Evolutionary conservation across 1,140 invertebrate genomes (phyloP).

Genomic region (Delia radicum): DNA sequence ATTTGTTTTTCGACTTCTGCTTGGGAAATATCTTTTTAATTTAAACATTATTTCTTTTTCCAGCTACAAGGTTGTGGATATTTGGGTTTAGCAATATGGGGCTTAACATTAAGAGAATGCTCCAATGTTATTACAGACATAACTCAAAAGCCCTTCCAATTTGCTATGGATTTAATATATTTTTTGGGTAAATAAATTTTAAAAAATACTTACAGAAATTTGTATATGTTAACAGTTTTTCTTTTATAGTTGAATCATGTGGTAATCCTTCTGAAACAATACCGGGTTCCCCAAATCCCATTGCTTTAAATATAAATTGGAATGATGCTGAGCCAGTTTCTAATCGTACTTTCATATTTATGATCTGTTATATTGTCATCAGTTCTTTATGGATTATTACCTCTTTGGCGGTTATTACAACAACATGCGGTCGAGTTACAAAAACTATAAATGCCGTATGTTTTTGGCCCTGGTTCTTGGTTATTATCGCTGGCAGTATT

Average conservation of each 20-base stretch:
- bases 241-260: constrained; percentile 32
- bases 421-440: constrained; percentile 45
- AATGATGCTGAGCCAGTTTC: constrained; percentile 34
- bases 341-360: constrained; percentile 42
- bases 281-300: neutral
- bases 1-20: neutral
- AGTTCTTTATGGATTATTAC: constrained; percentile 46
- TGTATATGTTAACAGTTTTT: neutral
- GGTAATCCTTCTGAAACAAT: constrained; percentile 26
- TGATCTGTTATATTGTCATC: constrained; percentile 46
- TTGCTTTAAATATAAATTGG: constrained; percentile 33
- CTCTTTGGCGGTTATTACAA: constrained; percentile 40
- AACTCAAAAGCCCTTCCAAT: constrained; percentile 36
- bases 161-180: constrained; percentile 45
- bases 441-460: constrained; percentile 40
- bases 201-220: neutral
- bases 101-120: constrained; percentile 38
- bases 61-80: constrained; percentile 42
- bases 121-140: constrained; percentile 30
- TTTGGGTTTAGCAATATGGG: constrained; percentile 43
- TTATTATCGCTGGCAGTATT: constrained; percentile 39
- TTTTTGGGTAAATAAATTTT: constrained; percentile 36
- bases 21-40: neutral
- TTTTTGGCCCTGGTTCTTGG: constrained; percentile 51
- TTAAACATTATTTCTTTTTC: neutral